phyloP scores from a whole-genome alignment of 2,797 vertebrate species.

The Spinibarbus caldwelli region DNA sequence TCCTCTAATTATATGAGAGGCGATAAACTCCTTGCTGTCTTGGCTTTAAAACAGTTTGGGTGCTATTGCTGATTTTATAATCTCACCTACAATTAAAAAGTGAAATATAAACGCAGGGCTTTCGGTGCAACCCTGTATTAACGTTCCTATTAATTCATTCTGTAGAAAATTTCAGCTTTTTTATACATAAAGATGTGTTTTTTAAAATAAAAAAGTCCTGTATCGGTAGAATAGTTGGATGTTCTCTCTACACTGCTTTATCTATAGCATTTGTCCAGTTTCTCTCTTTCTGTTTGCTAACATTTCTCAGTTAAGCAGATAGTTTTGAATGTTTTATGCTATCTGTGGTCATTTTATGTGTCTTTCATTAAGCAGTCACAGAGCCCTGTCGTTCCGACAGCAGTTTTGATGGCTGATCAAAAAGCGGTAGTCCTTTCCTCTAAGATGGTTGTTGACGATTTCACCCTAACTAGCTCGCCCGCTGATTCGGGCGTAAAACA shows the following conservation, averaged over 20 bases:
- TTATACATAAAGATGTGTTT: neutral
- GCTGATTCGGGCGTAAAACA: no score
- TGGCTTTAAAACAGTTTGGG: neutral
- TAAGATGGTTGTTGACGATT: conserved; percentile 43
- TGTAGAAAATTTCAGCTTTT: neutral
- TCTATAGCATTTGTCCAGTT: no score
- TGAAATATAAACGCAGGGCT: neutral
- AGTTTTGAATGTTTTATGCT: neutral
- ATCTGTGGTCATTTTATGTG: conserved; percentile 23
- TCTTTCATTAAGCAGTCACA: conserved; percentile 48
- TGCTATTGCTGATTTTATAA: neutral
- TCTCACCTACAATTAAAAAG: neutral
- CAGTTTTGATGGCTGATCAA: conserved; percentile 57
- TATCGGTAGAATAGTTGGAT: neutral
- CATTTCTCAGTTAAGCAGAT: conserved; percentile 4
- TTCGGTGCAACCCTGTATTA: neutral
- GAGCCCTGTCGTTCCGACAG: conserved; percentile 18
- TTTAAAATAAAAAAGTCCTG: neutral
- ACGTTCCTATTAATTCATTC: neutral
- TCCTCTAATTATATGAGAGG: conserved; percentile 38
- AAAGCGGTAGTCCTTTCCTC: conserved; percentile 36
- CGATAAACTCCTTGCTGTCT: conserved; percentile 17
- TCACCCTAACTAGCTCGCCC: conserved; percentile 70
- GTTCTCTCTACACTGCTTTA: neutral
- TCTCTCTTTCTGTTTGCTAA: conserved; percentile 10